Base-by-base conservation (phyloP, 2,113 vertebrate species). In the Microtus montanus region DNA sequence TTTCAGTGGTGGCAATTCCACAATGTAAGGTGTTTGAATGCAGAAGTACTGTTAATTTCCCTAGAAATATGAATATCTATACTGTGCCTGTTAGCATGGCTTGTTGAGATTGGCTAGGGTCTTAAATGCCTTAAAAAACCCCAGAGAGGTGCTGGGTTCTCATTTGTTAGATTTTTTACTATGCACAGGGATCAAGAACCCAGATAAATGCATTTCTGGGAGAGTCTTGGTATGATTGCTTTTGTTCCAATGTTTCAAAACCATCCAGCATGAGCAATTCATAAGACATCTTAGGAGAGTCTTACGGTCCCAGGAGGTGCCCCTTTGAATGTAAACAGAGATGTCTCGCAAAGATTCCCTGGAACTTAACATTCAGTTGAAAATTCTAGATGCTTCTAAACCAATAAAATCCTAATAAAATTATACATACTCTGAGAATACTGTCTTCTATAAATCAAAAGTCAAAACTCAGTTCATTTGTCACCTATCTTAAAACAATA, bases 231-330 rank as follows among this genome's bases (percentile, higher is more conserved):
- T 58, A 78, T 77, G 79, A 91, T 61, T 90, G 70, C 41, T 89
- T 93, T 91, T 84, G 24, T 74, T 82, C 64, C 35, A 44, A 10
- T 61, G 82, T 78, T 87, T 88, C 54, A 44, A 70, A 96, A 79
- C 1, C 24, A 94, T n/a, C 47, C 58, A 87, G 83, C 58, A 63
- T 15, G 24, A 86, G 26, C 28, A 94, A 41, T 92, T 95, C 63
- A 92, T 87, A 74, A 97, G 96, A 92, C 89, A 97, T 94, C 92
- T 97, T 97, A 92, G 96, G 85, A 91, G 94, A 96, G 82, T 77
- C 95, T 95, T 94, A 82, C 85, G 88, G 7, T 91, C 86, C 33
- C 19, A 95, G 74, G 54, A 94, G n/a, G 44, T 74, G 92, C 7
- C 61, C 30, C 63, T 14, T 89, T 58, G 49, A 38, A 90, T 94